These are phyloP conservation scores for Folsomia manolachei DNA, from an alignment of 2,888 invertebrate species.

Conservation along the genomic window DNA sequence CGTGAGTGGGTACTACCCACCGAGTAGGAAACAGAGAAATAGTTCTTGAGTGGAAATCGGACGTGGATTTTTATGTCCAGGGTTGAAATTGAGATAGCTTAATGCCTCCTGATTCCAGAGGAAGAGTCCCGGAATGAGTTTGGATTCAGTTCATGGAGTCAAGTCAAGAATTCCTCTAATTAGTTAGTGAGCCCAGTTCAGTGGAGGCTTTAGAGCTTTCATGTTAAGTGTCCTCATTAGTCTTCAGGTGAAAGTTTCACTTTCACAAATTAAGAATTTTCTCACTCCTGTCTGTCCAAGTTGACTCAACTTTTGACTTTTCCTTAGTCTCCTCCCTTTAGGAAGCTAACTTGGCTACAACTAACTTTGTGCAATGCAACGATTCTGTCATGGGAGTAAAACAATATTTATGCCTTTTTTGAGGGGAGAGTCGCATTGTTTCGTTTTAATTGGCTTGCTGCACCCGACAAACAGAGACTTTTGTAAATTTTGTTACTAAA, in stretches of 20 bases:
- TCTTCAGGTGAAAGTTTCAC: conserved; percentile 8
- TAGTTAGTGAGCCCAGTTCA: not conserved
- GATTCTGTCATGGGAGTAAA: no score
- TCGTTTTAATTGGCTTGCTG: not conserved
- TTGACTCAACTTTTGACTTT: not conserved
- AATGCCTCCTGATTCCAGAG: not conserved
- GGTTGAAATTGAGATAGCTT: not conserved
- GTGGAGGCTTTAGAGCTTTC: conserved; percentile 2
- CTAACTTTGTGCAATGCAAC: no score
- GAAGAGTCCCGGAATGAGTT: no score
- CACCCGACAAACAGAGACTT: not conserved
- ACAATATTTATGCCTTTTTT: not conserved
- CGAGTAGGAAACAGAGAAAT: no score
- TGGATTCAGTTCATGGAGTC: no score
- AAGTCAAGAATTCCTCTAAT: not conserved
- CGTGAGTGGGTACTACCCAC: no score
- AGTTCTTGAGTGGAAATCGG: no score
- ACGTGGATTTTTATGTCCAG: no score
- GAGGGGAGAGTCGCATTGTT: conserved; percentile 1
- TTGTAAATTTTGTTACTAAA: not conserved
- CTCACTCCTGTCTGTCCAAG: not conserved
- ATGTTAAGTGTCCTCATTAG: not conserved
- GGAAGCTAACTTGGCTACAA: no score
- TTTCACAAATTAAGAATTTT: conserved; percentile 8
- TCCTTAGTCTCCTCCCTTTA: not conserved